Evolutionary conservation across 2,888 invertebrate genomes (phyloP), one percentile per base, ranked within the genome.

Genomic region (Melinaea menophilus): DNA sequence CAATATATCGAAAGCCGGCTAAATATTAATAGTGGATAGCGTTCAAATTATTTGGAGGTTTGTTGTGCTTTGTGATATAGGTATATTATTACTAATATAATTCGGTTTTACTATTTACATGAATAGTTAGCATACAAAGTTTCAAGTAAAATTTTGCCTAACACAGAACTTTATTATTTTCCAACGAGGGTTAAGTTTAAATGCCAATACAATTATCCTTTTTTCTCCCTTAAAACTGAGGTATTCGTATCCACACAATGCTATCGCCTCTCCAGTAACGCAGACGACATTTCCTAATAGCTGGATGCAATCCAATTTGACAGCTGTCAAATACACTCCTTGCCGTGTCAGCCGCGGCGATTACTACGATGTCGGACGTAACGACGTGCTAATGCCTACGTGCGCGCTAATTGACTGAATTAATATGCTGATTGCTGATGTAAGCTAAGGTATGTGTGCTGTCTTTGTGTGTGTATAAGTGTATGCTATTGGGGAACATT

Each of bases 241-340:
- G 7, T 31, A 31, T 31, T 51, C 76, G 47, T 62, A 76, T 85
- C 86, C 81, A 78, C 67, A 61, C 69, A 74, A 79, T 64, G 63
- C 75, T 66, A 59, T 66, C 75, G 69, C 59, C 55, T 46, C 68
- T 62, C 55, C 59, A 60, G 57, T 62, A 63, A 61, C 65, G 64
- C 71, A 74, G 73, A 75, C 82, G 82, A 84, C 83, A 82, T 84
- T 82, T 81, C 86, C 84, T 87, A 88, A 88, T 88, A 87, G 87
- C 85, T 81, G 73, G 81, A 84, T 86, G 85, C 86, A 84, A 89
- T 88, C 85, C 87, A 87, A 84, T 87, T 86, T 89, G 89, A 88
- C 88, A 88, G 86, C 85, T 88, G 90, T 89, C 89, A 88, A 86
- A 85, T 80, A 86, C 90, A 90, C 82, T 83, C 84, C 82, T 81